These are phyloP conservation scores for Portevinia maculata DNA, from an alignment of 2,888 invertebrate genomes.

Conservation along the genomic window DNA sequence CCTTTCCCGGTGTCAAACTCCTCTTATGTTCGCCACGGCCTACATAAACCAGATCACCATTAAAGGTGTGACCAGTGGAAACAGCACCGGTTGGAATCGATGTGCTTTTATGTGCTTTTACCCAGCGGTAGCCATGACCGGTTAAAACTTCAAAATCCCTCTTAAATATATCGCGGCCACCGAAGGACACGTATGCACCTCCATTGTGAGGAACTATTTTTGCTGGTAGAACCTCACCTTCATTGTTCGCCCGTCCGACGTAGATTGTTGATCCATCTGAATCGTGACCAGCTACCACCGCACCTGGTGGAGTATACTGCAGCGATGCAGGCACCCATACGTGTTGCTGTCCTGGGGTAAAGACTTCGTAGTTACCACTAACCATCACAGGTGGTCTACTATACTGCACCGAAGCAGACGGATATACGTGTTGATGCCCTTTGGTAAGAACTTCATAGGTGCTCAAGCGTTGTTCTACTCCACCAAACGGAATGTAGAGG, in stretches of 20 bases:
- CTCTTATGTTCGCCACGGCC: too few species aligned
- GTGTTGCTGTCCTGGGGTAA: conserved; percentile 78
- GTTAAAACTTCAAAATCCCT: conserved; percentile 84
- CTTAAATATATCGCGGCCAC: conserved; percentile 85
- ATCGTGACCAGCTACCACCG: conserved; percentile 82
- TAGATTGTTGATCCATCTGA: conserved; percentile 81
- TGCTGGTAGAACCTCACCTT: conserved; percentile 86
- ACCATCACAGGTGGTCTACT: conserved; percentile 80
- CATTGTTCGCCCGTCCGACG: conserved; percentile 83
- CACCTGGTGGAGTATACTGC: conserved; percentile 81
- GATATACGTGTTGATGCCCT: conserved; percentile 80
- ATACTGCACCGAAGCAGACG: conserved; percentile 79
- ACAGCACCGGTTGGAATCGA: conserved; percentile 84
- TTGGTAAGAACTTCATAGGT: too few species aligned
- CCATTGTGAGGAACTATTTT: conserved; percentile 86
- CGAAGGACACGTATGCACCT: conserved; percentile 84
- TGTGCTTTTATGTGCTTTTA: conserved; percentile 81
- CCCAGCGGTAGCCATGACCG: conserved; percentile 84
- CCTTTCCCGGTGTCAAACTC: too few species aligned
- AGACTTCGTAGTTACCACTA: conserved; percentile 83
- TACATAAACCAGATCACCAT: too few species aligned
- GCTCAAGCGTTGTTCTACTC: too few species aligned
- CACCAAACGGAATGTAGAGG: too few species aligned
- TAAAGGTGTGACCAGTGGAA: too few species aligned
- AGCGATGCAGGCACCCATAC: conserved; percentile 78